Base-by-base conservation (phyloP, 2,113 vertebrate genomes). In the Dicrurus megarhynchus region DNA sequence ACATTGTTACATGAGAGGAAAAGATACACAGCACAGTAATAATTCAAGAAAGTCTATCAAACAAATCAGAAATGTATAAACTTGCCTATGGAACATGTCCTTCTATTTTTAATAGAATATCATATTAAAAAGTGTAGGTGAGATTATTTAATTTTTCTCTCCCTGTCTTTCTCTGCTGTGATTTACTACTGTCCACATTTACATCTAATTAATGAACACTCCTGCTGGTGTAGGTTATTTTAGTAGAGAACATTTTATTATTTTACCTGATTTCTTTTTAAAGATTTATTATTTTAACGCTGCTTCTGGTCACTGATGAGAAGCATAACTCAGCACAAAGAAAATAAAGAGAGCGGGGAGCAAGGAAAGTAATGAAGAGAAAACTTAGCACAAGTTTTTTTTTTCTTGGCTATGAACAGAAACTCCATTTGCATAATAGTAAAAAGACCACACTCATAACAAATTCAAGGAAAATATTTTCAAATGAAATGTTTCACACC, bases 181-280 rank as follows among this genome's bases (percentile, higher is more conserved):
- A 97, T 93, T 97, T 95, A 91, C 59, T 85, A 64, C 39, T 79
- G 56, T 90, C 63, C 83, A 47, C n/a, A 50, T 77, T 95, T 96
- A 70, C 57, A 93, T 89, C 83, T 93, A 89, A 94, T 97, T 97
- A 97, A 96, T 88, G 75, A 93, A 26, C 27, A 69, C 74, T 91
- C 23, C 64, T 84, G n/a, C 33, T 90, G 42, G 27, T 74, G 42
- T 73, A 61, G 63, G 84, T 95, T 97, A 97, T 97, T 97, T 98
- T 97, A 96, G 95, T 95, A 97, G 59, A 83, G 14, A 73, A 84
- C 16, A 21, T 90, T 90, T 79, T 97, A 65, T 93, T 91, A 49
- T 94, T 93, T 96, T 97, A 87, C 89, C 84, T 91, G 83, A 88
- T 87, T 84, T 89, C 56, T 89, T 89, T 97, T 86, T 84, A 84